Evolutionary conservation across 2,113 vertebrate species (phyloP).

Genomic region (Mastomys natalensis): DNA sequence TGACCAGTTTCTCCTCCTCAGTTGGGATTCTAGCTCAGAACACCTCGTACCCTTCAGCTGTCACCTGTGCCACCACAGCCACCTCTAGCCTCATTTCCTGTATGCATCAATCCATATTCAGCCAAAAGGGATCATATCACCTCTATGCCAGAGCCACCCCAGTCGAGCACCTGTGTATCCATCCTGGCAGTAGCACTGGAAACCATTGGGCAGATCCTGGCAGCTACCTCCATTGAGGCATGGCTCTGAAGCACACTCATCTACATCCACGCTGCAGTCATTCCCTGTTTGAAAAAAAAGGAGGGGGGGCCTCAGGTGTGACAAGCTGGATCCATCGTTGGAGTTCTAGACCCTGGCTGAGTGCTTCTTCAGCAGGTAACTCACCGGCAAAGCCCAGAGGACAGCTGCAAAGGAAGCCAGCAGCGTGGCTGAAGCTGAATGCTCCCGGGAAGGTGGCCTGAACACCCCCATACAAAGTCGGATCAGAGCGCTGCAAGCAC

Average conservation of each 20-base stretch:
- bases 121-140: neutral
- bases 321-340: neutral
- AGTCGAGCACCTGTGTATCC: constrained; percentile 92
- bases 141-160: neutral
- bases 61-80: too few relatives aligned
- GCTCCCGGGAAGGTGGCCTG: constrained; percentile 82
- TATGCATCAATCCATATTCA: neutral
- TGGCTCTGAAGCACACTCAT: constrained; percentile 92
- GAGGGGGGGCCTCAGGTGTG: neutral
- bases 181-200: constrained; percentile 89
- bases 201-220: constrained; percentile 90
- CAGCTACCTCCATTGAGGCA: constrained; percentile 93
- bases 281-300: constrained; percentile 86
- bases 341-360: neutral
- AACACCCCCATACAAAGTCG: constrained; percentile 83
- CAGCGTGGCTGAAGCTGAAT: constrained; percentile 90
- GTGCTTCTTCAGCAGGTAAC: neutral
- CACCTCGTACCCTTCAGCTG: neutral
- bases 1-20: neutral
- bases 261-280: constrained; percentile 90
- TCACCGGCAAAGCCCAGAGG: constrained; percentile 92
- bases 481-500: constrained; percentile 92
- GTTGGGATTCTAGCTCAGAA: neutral
- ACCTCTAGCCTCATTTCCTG: neutral
- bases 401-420: constrained; percentile 93